phyloP scores from a whole-genome alignment of 1,140 invertebrate species.

The Venturia canescens region DNA sequence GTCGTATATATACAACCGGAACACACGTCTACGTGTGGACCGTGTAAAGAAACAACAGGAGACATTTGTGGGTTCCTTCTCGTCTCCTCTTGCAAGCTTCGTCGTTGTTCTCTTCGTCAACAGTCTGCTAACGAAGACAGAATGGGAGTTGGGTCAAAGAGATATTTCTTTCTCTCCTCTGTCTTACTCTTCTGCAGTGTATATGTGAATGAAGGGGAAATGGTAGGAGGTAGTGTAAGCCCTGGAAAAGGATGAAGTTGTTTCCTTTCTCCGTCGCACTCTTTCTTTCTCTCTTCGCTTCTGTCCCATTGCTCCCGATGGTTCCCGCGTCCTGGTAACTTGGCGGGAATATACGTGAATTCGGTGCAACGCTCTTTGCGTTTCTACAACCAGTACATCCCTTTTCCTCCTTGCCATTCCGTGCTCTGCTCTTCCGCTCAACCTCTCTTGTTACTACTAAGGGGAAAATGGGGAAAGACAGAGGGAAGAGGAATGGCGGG shows the following conservation, averaged over 20 bases:
- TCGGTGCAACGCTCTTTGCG: background rate
- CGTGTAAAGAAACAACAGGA: background rate
- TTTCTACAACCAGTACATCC: constrained; percentile 24
- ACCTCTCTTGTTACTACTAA: background rate
- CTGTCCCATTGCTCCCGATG: background rate
- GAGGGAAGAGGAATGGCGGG: background rate
- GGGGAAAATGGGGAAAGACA: background rate
- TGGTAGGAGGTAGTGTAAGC: constrained; percentile 14
- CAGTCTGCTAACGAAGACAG: constrained; percentile 30
- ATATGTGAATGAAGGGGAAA: constrained; percentile 11
- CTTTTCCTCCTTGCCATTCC: background rate
- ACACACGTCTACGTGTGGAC: no score
- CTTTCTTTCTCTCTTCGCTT: background rate
- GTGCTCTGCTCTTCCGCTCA: background rate
- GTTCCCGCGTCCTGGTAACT: background rate
- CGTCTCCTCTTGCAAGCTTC: background rate
- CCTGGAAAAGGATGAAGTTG: background rate
- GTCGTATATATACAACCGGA: no score
- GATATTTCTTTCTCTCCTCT: constrained; percentile 11
- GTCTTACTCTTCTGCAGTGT: background rate
- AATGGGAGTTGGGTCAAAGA: background rate
- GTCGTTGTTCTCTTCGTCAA: constrained; percentile 40
- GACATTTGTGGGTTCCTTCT: background rate
- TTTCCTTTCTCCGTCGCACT: constrained; percentile 9
- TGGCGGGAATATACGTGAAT: background rate